Conservation (phyloP, 2,113 vertebrate species). For the Mesitornis unicolor region DNA sequence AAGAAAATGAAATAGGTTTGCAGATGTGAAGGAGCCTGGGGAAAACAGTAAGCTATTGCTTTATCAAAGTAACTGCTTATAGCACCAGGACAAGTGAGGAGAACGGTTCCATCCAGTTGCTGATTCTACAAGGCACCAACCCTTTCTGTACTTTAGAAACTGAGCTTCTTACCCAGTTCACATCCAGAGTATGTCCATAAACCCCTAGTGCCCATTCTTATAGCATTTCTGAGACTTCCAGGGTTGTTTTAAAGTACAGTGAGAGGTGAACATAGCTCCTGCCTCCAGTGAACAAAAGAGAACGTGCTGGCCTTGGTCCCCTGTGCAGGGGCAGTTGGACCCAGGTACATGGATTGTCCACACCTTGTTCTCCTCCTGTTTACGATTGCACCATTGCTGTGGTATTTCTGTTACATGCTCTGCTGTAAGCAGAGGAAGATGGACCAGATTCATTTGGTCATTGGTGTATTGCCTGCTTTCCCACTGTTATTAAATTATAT, state of each 20-base stretch:
- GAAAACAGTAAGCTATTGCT: neutral
- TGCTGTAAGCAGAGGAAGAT: neutral
- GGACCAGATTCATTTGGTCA: neutral
- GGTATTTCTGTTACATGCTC: neutral
- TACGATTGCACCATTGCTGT: neutral
- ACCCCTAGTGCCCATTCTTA: neutral
- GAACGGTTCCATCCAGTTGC: neutral
- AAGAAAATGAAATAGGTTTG: neutral
- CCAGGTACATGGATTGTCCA: neutral
- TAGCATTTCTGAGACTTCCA: neutral
- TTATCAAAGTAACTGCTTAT: neutral
- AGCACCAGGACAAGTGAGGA: neutral
- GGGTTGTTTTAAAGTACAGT: neutral
- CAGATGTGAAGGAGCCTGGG: neutral
- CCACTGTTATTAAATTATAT: neutral
- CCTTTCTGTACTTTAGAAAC: neutral
- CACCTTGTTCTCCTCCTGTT: neutral
- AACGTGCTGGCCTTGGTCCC: neutral
- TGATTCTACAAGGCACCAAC: neutral
- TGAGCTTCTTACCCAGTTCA: neutral
- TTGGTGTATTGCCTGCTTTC: neutral
- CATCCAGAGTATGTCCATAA: neutral
- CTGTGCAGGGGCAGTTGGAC: neutral
- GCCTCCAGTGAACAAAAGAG: neutral
- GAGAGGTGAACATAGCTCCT: neutral